Evolutionary conservation across 2,888 invertebrate species (phyloP), one percentile per base, ranked within the genome.

Genomic region (Aquatica leii): DNA sequence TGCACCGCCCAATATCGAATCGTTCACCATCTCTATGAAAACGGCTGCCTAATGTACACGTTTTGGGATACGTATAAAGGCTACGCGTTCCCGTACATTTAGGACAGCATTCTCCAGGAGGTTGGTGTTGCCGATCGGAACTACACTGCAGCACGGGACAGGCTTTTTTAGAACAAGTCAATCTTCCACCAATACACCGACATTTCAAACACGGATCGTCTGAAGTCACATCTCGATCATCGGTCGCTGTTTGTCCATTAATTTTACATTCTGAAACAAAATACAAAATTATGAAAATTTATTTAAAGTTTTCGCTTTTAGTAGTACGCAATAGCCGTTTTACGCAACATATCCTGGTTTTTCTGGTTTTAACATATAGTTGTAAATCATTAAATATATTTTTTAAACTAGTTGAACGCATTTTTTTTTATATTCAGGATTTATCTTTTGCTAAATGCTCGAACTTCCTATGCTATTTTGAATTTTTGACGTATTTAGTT

Each of bases 141-240:
- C 90, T 89, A 78, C 97, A 97, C 69, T 94, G 93, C 34, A 97
- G 84, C 5, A 95, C 94, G 0, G 96, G 94, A 74, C 97, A 97
- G 0, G 94, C 93, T 64, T 89, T 88, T 77, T 95, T 95, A 41
- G 89, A 85, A 78, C 96, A 96, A 12, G 89, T 89, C 71, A 95
- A 81, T 56, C 87, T 85, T 6, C 83, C 84, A 71, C 85, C 85
- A 70, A 87, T 86, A 79, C 95, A 95, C 43, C 90, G 88, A 75
- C 95, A 95, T 58, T 92, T 92, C 65, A 95, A 83, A 76, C 95
- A 95, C 1, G 94, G 93, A 82, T 95, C 95, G 77, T 93, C 93
- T 41, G 90, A 88, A 43, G 90, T 89, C 43, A 94, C 93, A 63
- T 86, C 85, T 56, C 87, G 83, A 17, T 93, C 93, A 72, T 93